These are phyloP conservation scores for Caenorhabditis sp. DNA, from an alignment of 2,888 invertebrate genomes.

Conservation along the genomic window DNA sequence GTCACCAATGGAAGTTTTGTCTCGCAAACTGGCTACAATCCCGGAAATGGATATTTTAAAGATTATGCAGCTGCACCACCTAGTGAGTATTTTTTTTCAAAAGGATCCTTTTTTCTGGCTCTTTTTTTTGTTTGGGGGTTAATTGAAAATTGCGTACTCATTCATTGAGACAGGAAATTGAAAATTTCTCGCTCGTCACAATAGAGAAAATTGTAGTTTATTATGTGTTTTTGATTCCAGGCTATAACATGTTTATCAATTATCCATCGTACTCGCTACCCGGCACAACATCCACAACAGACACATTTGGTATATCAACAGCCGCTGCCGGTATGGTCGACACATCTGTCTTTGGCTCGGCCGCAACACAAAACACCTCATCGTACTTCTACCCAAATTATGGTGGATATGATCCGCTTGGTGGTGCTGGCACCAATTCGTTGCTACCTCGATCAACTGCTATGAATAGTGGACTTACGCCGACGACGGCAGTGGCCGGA, in stretches of 20 bases:
- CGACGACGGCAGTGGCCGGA: constrained; percentile 8
- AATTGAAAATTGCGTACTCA: neutral
- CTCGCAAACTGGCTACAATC: neutral
- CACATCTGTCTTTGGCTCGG: constrained; percentile 37
- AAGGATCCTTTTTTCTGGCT: neutral
- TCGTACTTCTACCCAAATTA: constrained; percentile 42
- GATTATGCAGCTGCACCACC: constrained; percentile 20
- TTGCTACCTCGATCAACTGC: neutral
- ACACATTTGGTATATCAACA: neutral
- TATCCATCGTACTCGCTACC: constrained; percentile 25
- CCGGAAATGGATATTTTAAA: constrained; percentile 16
- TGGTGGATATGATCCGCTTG: constrained; percentile 26
- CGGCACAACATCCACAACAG: constrained; percentile 5
- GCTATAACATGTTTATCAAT: constrained; percentile 44
- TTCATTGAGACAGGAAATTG: neutral
- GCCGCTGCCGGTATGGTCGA: constrained; percentile 17
- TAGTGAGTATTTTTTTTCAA: constrained; percentile 7
- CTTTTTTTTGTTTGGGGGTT: neutral
- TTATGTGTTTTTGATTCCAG: constrained; percentile 11
- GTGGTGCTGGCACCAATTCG: constrained; percentile 27
- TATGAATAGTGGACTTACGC: neutral
- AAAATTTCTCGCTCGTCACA: neutral
- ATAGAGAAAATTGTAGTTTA: neutral
- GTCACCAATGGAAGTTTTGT: neutral
- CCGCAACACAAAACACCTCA: neutral